phyloP scores from a whole-genome alignment of 2,797 vertebrate genomes.

The Leptoclinus maculatus region DNA sequence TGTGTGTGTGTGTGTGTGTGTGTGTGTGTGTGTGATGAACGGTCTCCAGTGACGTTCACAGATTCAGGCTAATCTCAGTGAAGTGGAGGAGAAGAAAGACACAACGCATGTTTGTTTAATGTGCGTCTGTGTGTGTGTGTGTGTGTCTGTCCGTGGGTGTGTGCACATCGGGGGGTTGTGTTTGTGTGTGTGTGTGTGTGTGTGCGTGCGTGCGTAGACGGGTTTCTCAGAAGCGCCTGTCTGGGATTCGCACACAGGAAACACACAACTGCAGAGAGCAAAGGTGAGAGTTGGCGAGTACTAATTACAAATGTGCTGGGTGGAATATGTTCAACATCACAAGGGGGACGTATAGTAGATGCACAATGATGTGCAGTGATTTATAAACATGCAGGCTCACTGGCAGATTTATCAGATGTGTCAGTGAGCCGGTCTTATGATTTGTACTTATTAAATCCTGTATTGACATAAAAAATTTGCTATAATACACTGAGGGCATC shows the following conservation, averaged over 20 bases:
- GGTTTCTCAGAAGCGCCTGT: slow-evolving; percentile 6
- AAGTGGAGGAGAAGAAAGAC: slow-evolving; percentile 29
- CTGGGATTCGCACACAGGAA: slow-evolving; percentile 4
- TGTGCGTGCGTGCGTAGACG: neutral
- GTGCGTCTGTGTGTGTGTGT: slow-evolving; percentile 25
- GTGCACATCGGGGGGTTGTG: slow-evolving; percentile 9
- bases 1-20: slow-evolving; percentile 21
- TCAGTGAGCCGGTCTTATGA: neutral
- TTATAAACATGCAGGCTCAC: neutral
- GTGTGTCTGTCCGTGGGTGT: slow-evolving; percentile 36
- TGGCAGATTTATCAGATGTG: neutral
- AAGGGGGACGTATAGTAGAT: neutral
- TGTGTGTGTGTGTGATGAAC: slow-evolving; percentile 21
- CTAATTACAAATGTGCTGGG: neutral
- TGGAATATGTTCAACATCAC: neutral
- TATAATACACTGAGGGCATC: neutral
- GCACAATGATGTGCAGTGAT: slow-evolving; percentile 16
- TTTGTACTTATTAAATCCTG: neutral
- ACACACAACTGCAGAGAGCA: neutral
- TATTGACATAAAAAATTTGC: neutral
- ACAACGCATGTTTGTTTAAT: slow-evolving; percentile 57
- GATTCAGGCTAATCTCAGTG: slow-evolving; percentile 47
- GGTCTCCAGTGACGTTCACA: slow-evolving; percentile 42
- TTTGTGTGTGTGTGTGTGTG: neutral
- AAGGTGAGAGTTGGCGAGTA: neutral